phyloP scores from a whole-genome alignment of 2,888 invertebrate species.

The Megaustenia siamemsis region DNA sequence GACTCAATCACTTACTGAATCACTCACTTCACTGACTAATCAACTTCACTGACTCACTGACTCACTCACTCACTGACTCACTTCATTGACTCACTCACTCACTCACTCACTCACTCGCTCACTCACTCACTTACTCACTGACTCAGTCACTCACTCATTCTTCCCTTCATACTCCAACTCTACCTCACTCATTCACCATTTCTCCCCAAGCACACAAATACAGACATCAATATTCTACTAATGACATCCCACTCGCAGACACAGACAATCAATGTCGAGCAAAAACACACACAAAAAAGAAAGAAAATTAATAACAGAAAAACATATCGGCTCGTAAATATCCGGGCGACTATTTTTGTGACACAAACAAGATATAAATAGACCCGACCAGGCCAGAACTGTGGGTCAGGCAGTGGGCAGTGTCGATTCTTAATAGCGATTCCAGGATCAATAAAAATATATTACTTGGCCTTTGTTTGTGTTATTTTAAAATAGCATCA shows the following conservation, averaged over 20 bases:
- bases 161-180: not conserved
- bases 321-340: not conserved
- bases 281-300: not conserved
- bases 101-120: no score
- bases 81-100: no score
- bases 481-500: no score
- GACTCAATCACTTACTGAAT: no score
- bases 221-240: not conserved
- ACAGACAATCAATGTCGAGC: not conserved
- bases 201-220: not conserved
- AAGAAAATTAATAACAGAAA: not conserved
- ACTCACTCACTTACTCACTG: no score
- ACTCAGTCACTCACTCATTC: not conserved
- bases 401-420: constrained; percentile 14
- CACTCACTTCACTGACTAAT: no score
- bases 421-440: not conserved
- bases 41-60: no score
- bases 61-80: not conserved
- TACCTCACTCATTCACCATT: not conserved
- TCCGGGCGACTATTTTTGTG: constrained; percentile 2
- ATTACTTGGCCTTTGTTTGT: not conserved
- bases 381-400: constrained; percentile 10
- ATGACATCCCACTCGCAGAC: not conserved
- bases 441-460: not conserved
- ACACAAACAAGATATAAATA: constrained; percentile 34